A percentile compares a stretch with the other conserved stretches of the same genome.
Conservation (phyloP, 2,888 invertebrate genomes). For the Hydraecia micacea region DNA sequence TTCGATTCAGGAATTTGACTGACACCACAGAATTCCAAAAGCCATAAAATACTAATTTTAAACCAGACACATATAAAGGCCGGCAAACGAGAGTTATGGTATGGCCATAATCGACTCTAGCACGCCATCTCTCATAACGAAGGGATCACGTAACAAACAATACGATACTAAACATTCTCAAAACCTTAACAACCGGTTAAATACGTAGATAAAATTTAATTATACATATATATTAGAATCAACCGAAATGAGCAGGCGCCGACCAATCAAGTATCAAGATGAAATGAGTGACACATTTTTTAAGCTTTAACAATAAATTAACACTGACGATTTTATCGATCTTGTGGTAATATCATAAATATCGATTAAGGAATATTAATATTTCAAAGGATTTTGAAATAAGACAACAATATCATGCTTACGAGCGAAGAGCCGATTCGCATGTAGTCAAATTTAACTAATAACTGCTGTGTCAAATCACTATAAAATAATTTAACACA, state of each 20-base stretch:
- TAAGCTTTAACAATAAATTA: conserved; percentile 56
- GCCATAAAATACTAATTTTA: conserved; percentile 74
- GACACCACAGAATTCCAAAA: conserved; percentile 68
- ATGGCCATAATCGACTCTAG: conserved; percentile 72
- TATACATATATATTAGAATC: conserved; percentile 57
- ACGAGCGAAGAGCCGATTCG: conserved; percentile 5
- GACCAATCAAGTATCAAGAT: conserved; percentile 60
- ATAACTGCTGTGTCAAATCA: conserved; percentile 3
- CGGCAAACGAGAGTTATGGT: conserved; percentile 74
- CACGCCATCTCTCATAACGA: conserved; percentile 75
- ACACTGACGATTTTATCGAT: conserved; percentile 43
- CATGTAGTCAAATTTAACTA: neutral
- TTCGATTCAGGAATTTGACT: conserved; percentile 61
- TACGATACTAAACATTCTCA: conserved; percentile 56
- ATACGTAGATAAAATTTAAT: conserved; percentile 64
- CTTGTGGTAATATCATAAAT: conserved; percentile 31
- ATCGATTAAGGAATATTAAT: conserved; percentile 19
- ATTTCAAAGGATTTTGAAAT: conserved; percentile 37
- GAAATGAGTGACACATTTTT: conserved; percentile 59
- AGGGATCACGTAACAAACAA: conserved; percentile 68
- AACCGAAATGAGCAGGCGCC: conserved; percentile 62
- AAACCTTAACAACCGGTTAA: conserved; percentile 64
- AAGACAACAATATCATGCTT: conserved; percentile 18
- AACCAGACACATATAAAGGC: conserved; percentile 74
- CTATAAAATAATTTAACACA: conserved; percentile 28